Conservation (phyloP, 2,113 vertebrate species). For the Charina bottae region DNA sequence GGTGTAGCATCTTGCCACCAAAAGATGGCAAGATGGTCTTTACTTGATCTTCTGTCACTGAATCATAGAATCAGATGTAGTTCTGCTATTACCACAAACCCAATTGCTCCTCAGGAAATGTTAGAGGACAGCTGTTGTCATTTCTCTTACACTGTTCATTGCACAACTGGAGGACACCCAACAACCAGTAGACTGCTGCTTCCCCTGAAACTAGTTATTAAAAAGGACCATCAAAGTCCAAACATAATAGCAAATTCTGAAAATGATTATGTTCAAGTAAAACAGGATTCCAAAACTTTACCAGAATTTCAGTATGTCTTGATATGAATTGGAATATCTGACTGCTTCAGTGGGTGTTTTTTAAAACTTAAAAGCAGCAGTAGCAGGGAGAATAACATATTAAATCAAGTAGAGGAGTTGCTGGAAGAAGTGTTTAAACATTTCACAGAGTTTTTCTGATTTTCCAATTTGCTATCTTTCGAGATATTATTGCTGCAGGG, state of each 20-base stretch:
- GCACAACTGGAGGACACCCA: not conserved
- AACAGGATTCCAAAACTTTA: not conserved
- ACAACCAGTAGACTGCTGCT: not conserved
- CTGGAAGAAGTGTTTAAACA: not conserved
- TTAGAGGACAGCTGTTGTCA: not conserved
- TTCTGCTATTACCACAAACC: not conserved
- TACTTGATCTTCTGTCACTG: not conserved
- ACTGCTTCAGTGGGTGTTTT: not conserved
- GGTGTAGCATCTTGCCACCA: not conserved
- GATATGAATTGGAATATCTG: not conserved
- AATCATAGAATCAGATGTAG: not conserved
- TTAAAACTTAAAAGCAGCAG: not conserved
- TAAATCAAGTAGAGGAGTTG: not conserved
- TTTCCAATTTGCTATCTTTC: not conserved
- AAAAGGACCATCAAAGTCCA: not conserved
- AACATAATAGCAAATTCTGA: not conserved
- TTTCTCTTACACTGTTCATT: not conserved
- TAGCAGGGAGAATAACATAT: not conserved
- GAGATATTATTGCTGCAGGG: not conserved
- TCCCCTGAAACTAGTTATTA: not conserved
- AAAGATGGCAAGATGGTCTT: not conserved
- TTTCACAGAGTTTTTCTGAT: not conserved
- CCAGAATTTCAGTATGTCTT: not conserved
- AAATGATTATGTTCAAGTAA: not conserved
- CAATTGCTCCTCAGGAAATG: not conserved